Evolutionary conservation across 2,113 vertebrate genomes (phyloP).

Genomic region (Ursus arctos): DNA sequence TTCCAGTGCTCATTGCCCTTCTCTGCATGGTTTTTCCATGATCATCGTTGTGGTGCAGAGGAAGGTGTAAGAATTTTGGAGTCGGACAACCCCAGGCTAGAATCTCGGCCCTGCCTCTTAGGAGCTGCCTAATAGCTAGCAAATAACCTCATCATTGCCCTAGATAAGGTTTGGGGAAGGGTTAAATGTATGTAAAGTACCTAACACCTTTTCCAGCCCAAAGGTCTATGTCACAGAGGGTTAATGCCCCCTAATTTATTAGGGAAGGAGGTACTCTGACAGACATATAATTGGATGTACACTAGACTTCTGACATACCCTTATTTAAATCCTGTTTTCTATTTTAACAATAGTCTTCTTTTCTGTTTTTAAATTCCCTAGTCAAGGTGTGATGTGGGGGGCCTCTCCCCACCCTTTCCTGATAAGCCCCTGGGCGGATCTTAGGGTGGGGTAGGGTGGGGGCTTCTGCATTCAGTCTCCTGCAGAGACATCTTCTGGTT

Average conservation of each 20-base stretch:
- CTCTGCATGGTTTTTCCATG: not conserved
- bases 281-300: not conserved
- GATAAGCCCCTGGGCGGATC: conserved; percentile 6
- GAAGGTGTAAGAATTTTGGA: not conserved
- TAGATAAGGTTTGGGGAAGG: not conserved
- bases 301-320: not conserved
- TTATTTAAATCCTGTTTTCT: not conserved
- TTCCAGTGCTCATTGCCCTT: not conserved
- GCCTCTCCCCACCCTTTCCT: not conserved
- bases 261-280: not conserved
- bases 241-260: not conserved
- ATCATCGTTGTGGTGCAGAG: not conserved
- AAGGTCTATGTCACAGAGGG: not conserved
- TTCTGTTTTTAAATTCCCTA: conserved; percentile 34
- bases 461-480: not conserved
- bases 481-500: not conserved
- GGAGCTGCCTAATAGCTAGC: not conserved
- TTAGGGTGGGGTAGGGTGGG: not conserved
- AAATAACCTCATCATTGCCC: not conserved
- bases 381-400: not conserved
- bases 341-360: not conserved
- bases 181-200: not conserved
- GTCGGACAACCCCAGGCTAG: not conserved
- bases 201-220: not conserved
- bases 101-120: not conserved